Evolutionary conservation across 2,797 vertebrate species (phyloP), one percentile per base, ranked within the genome.

Genomic region (Acridotheres tristis): DNA sequence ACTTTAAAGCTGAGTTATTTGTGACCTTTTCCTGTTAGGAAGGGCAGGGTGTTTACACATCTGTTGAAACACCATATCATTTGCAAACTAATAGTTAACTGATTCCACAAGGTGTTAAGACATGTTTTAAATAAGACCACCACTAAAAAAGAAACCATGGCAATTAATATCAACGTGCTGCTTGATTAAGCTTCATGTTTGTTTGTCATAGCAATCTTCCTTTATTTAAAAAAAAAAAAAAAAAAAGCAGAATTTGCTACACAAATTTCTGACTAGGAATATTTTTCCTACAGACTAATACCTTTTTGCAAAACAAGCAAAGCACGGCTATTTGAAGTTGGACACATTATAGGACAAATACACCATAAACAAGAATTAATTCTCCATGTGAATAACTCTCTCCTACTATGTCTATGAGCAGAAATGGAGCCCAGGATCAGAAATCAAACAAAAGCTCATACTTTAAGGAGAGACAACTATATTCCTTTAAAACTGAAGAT

Each of bases 11-110:
- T 59, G 75, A 92, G 68, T 91, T 85, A 80, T 66, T 88, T 81
- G 79, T 58, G 76, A 88, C 62, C 76, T 94, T 86, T 95, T 93
- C 79, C 82, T 80, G 76, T 85, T 67, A 94, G 91, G 82, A 91
- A 84, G 47, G 81, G 58, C 73, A 69, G 4, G 10, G 54, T 90
- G 43, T 88, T 94, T 86, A 81, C 43, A 88, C 80, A 93, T 82
- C 92, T 95, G 83, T 36, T 92, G 82, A 93, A 96, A 90, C 40
- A 87, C 12, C 2, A 3, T 30, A 53, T 38, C 32, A 63, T 67
- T 89, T 73, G 53, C 51, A 50, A 86, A 91, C 48, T 21, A 78
- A 57, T 53, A 71, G 65, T 66, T 88, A 92, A 93, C 72, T 85
- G 71, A 92, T 63, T 87, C 86, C 71, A 67, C 77, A 82, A 94